phyloP scores from a whole-genome alignment of 2,888 invertebrate genomes.

The Tenthredo mesomela region DNA sequence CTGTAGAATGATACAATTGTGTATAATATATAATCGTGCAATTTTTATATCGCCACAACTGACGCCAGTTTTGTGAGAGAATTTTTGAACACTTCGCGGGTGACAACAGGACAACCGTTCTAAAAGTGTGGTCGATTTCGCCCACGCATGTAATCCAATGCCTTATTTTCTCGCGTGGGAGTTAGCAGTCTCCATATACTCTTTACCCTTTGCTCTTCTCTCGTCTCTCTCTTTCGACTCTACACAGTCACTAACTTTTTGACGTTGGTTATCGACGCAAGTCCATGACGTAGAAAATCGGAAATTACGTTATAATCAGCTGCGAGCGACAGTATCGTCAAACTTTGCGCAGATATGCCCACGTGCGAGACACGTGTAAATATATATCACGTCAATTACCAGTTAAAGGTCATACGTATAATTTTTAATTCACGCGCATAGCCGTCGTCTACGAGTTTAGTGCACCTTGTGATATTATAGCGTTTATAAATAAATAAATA shows the following conservation, averaged over 20 bases:
- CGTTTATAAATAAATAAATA: not conserved
- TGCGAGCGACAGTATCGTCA: constrained; percentile 2
- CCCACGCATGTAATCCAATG: constrained; percentile 50
- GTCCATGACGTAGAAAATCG: constrained; percentile 17
- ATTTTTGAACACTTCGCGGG: constrained; percentile 18
- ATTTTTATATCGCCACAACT: not conserved
- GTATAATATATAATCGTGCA: not conserved
- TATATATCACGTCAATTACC: constrained; percentile 1
- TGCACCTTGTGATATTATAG: not conserved
- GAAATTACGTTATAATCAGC: constrained; percentile 11
- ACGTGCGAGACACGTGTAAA: constrained; percentile 13
- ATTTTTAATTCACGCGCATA: not conserved
- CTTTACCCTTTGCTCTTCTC: not conserved
- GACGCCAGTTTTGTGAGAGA: not conserved
- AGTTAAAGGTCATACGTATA: not conserved
- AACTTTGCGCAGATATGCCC: not conserved
- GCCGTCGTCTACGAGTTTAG: not conserved
- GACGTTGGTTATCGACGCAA: constrained; percentile 3
- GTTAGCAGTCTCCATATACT: constrained; percentile 3
- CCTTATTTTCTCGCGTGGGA: constrained; percentile 42
- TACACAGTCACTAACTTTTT: not conserved
- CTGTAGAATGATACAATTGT: not conserved
- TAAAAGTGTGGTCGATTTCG: constrained; percentile 31
- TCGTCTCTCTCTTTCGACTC: not conserved
- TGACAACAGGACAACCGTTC: constrained; percentile 41